Percentiles rank a stretch among this genome's conserved stretches.
phyloP scores from a whole-genome alignment of 2,113 vertebrate species.

The Casuarius casuarius region DNA sequence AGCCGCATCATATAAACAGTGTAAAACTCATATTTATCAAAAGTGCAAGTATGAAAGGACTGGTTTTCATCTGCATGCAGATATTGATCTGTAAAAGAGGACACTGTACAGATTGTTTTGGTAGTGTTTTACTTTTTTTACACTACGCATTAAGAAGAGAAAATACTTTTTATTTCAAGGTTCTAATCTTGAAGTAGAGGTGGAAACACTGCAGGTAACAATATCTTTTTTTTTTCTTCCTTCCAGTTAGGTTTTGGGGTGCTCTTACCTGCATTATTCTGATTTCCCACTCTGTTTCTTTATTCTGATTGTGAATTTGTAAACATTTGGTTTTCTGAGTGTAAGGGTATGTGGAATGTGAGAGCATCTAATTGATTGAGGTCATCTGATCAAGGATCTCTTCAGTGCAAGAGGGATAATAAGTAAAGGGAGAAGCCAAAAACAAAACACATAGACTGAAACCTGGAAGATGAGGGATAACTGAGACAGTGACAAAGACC shows the following conservation, averaged over 20 bases:
- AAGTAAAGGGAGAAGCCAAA: no score
- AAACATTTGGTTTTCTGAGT: background rate
- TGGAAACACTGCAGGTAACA: background rate
- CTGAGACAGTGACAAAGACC: no score
- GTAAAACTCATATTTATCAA: background rate
- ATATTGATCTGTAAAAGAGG: background rate
- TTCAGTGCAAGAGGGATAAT: no score
- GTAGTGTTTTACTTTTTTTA: background rate
- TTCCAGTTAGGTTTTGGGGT: background rate
- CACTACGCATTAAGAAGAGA: background rate
- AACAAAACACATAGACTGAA: no score
- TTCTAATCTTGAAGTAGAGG: background rate
- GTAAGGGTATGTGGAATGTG: background rate
- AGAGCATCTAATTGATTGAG: background rate
- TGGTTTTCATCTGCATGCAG: background rate
- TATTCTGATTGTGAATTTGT: background rate
- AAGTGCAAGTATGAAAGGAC: background rate
- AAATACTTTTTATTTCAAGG: background rate
- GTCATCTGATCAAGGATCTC: no score
- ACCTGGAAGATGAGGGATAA: no score
- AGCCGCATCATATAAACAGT: background rate
- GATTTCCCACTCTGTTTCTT: background rate
- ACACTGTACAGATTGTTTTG: background rate
- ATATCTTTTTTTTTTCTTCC: background rate
- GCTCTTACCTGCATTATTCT: background rate